Percentiles rank a stretch among this genome's conserved stretches.
Evolutionary conservation across 1,140 invertebrate species (phyloP).

Genomic region (Homarus americanus): DNA sequence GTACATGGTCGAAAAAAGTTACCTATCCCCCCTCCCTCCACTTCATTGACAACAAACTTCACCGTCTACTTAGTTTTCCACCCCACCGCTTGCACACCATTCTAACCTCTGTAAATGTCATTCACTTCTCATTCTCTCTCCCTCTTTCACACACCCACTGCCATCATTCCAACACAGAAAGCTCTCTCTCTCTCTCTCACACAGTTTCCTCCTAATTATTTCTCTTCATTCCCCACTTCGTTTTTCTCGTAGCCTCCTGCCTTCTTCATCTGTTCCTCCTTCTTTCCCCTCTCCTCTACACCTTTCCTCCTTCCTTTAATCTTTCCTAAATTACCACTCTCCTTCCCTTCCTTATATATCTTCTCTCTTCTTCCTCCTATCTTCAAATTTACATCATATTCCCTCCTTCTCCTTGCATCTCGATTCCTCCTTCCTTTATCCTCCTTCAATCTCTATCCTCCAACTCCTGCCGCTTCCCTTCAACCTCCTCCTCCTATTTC

Average conservation of each 20-base stretch:
- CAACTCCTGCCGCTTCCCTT: neutral
- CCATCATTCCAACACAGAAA: neutral
- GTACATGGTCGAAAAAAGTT: too few relatives aligned
- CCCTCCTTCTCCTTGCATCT: too few relatives aligned
- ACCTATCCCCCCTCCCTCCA: too few relatives aligned
- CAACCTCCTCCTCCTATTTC: neutral
- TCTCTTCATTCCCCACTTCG: neutral
- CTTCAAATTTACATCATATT: too few relatives aligned
- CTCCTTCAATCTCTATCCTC: too few relatives aligned
- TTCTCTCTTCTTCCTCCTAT: neutral
- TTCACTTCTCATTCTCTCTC: neutral
- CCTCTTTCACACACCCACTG: neutral
- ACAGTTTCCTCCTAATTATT: neutral
- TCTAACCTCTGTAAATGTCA: too few relatives aligned
- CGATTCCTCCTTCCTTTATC: neutral
- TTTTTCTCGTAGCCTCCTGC: neutral
- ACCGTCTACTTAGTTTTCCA: neutral
- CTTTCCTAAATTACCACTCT: neutral
- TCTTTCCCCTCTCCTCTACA: neutral
- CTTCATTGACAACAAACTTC: neutral
- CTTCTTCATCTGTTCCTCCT: neutral
- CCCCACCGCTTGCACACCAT: neutral
- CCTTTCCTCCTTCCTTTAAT: neutral
- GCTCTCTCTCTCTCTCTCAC: neutral
- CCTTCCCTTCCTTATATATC: neutral